phyloP scores from a whole-genome alignment of 2,113 vertebrate genomes.

The Tenrec ecaudatus region DNA sequence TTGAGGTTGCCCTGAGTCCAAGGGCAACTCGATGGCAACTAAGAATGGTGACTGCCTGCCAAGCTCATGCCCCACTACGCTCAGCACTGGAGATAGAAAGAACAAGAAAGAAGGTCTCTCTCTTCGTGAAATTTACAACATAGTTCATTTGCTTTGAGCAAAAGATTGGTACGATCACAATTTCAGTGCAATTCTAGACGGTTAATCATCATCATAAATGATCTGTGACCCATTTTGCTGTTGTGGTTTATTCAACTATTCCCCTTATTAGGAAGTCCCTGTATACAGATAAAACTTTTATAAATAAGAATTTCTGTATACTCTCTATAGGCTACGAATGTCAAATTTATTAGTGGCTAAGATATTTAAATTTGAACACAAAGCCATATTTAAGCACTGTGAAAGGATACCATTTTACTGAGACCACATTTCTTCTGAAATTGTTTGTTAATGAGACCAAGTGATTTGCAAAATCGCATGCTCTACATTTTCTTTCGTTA shows the following conservation, averaged over 20 bases:
- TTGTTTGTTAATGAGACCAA: constrained; percentile 58
- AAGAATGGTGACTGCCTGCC: background rate
- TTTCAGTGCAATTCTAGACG: background rate
- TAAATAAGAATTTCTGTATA: background rate
- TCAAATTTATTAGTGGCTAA: background rate
- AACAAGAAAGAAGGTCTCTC: background rate
- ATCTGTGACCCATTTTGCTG: background rate
- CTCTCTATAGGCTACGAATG: background rate
- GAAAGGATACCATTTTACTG: constrained; percentile 30
- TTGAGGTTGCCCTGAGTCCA: background rate
- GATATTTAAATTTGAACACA: constrained; percentile 9
- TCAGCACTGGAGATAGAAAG: background rate
- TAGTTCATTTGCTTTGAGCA: background rate
- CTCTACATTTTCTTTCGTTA: constrained; percentile 56
- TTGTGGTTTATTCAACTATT: background rate
- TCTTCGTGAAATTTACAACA: background rate
- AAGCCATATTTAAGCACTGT: background rate
- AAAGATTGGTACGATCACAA: background rate
- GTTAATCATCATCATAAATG: background rate
- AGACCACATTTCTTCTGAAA: constrained; percentile 38
- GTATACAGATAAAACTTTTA: background rate
- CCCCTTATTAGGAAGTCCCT: background rate
- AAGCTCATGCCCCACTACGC: background rate
- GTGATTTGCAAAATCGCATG: constrained; percentile 61
- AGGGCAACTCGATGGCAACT: background rate